Conservation (phyloP, 2,113 vertebrate genomes). For the Galeopterus variegatus region DNA sequence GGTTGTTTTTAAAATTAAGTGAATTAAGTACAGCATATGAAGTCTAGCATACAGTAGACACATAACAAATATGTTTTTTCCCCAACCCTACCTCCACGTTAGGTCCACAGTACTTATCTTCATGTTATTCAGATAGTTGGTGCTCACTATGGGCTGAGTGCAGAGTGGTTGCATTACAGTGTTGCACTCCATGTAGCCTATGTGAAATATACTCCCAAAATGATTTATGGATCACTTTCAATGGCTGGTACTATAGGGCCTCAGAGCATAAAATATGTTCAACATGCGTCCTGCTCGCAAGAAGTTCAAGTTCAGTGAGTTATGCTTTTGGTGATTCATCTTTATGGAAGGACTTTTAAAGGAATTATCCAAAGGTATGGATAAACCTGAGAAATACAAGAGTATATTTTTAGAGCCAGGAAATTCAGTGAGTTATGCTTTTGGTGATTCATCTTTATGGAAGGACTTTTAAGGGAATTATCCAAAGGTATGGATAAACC, state of each 20-base stretch:
- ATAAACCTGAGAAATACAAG: slow-evolving; percentile 56
- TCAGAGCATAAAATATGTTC: not conserved
- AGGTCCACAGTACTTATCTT: not conserved
- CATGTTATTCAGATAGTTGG: not conserved
- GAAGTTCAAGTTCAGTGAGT: slow-evolving; percentile 45
- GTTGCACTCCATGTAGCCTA: slow-evolving; percentile 3
- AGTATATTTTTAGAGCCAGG: slow-evolving; percentile 60
- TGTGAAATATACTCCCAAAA: slow-evolving; percentile 56
- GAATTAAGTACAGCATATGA: not conserved
- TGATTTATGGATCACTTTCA: slow-evolving; percentile 34
- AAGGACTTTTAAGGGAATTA: slow-evolving; percentile 71
- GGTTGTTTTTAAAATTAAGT: slow-evolving; percentile 40
- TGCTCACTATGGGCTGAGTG: not conserved
- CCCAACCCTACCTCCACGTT: not conserved
- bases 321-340: slow-evolving; percentile 47
- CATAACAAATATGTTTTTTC: slow-evolving; percentile 1
- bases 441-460: slow-evolving; percentile 26
- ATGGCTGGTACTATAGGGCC: not conserved
- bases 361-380: slow-evolving; percentile 53
- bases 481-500: slow-evolving; percentile 31
- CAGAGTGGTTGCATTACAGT: not conserved
- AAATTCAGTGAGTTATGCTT: slow-evolving; percentile 30
- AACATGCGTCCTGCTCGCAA: not conserved
- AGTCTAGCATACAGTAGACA: not conserved
- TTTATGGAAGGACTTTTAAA: slow-evolving; percentile 52